Base-by-base conservation (phyloP, 2,888 invertebrate species). In the Euzetes globulus region DNA sequence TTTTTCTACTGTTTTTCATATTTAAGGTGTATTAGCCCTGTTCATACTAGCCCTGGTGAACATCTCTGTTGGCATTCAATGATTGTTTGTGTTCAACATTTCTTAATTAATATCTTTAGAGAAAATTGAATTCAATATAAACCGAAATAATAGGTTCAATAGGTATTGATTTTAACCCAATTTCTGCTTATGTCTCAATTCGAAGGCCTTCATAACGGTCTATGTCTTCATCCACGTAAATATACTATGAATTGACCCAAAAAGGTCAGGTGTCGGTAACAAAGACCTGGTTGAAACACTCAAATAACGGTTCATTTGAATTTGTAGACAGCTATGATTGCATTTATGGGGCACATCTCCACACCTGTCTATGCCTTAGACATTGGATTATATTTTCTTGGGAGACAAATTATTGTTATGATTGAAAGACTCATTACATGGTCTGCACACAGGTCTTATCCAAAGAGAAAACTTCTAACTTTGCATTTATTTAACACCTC, bases 251-350 rank as follows among this genome's bases (percentile, higher is more conserved):
- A 27, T n/a, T 33, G 60, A 60, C 60, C 60, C 60, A 60, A 60
- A 60, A 60, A 60, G 60, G 17, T 60, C 60, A 60, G 60, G 60
- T 60, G 60, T 27, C 19, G 5, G 60, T 60, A 27, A 60, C 60
- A 60, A 60, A 60, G 60, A 60, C 15, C 29, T 15, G 19, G 19
- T 50, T 50, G 50, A 50, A 50, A 7, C 7, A 33, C 33, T 33
- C 5, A 19, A 52, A 27, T 60, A 60, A 60, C 60, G 60, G 60
- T 60, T 29, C 22, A 19, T 60, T 60, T 33, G 22, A 60, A 60
- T 60, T 11, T 9, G 27, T 7, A 60, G 60, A 60, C 50, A 50
- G 19, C 19, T 22, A 60, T 19, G 22, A 9, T 19, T 60, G 60
- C 7, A 33, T 60, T 60, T 60, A 60, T 22, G 27, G 17, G 22